A percentile compares a stretch with the other conserved stretches of the same genome.
These are phyloP conservation scores for Ahaetulla prasina DNA, from an alignment of 2,113 vertebrate genomes.

Conservation along the genomic window DNA sequence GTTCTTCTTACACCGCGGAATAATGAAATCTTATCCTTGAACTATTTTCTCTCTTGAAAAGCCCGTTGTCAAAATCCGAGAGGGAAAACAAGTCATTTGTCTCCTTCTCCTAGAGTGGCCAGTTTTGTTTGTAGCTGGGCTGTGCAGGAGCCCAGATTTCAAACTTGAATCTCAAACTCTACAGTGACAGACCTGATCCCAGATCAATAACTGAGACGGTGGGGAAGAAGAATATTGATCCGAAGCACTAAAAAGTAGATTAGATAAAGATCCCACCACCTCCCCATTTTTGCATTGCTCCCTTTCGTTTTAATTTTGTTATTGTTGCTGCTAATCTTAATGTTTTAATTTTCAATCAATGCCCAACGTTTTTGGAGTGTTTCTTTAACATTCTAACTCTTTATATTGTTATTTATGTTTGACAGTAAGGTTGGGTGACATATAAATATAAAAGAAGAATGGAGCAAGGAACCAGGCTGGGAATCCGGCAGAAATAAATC, in stretches of 20 bases:
- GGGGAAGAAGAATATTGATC: background rate
- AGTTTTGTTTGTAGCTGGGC: background rate
- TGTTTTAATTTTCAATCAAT: background rate
- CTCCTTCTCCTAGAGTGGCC: background rate
- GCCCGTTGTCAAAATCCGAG: background rate
- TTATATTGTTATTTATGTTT: background rate
- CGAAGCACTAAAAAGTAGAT: background rate
- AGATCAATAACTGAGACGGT: background rate
- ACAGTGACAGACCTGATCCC: background rate
- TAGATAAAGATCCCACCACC: background rate
- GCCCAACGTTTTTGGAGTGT: background rate
- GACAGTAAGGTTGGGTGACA: background rate
- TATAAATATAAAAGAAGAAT: background rate
- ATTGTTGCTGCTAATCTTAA: background rate
- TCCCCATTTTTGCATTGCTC: background rate
- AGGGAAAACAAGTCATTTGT: background rate
- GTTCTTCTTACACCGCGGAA: background rate
- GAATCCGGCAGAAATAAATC: background rate
- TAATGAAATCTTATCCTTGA: background rate
- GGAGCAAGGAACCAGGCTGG: background rate
- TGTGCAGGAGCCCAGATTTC: background rate
- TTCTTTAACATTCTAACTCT: background rate
- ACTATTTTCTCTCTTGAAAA: background rate
- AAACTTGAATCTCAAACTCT: background rate
- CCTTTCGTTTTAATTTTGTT: background rate